Evolutionary conservation across 2,888 invertebrate genomes (phyloP).

Genomic region (Xestia c-nigrum): DNA sequence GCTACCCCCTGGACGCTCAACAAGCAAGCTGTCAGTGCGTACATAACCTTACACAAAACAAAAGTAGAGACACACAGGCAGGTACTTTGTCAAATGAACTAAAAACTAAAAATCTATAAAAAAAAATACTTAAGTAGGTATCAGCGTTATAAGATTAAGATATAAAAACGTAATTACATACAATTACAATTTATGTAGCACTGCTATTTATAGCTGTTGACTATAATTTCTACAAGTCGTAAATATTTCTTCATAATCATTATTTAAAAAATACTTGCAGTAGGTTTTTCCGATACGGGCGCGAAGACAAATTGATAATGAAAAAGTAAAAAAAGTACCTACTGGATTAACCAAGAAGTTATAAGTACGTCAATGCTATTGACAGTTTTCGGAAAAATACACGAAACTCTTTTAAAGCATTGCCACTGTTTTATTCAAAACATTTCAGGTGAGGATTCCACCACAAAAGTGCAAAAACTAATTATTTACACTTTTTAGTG

Average conservation of each 20-base stretch:
- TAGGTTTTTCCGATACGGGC: neutral
- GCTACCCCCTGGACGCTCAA: neutral
- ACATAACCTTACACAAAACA: neutral
- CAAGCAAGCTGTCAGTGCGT: neutral
- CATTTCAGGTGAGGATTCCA: neutral
- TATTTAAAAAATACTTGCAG: neutral
- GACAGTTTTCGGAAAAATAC: neutral
- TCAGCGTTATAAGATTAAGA: neutral
- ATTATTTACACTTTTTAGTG: neutral
- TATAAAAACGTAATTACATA: slow-evolving; percentile 18
- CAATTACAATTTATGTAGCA: neutral
- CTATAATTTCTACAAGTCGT: neutral
- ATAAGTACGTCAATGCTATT: neutral
- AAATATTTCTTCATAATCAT: slow-evolving; percentile 2
- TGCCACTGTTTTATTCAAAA: too few species aligned
- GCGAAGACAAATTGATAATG: neutral
- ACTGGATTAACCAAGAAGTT: neutral
- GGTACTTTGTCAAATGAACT: slow-evolving; percentile 33
- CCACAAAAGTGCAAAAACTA: neutral
- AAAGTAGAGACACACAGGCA: slow-evolving; percentile 25
- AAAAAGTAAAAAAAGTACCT: neutral
- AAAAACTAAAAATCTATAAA: slow-evolving; percentile 1
- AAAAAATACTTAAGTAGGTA: neutral
- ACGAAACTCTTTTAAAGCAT: neutral
- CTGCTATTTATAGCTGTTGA: neutral